Evolutionary conservation across 2,797 vertebrate genomes (phyloP), one percentile per base, ranked within the genome.

Genomic region (Artibeus jamaicensis): DNA sequence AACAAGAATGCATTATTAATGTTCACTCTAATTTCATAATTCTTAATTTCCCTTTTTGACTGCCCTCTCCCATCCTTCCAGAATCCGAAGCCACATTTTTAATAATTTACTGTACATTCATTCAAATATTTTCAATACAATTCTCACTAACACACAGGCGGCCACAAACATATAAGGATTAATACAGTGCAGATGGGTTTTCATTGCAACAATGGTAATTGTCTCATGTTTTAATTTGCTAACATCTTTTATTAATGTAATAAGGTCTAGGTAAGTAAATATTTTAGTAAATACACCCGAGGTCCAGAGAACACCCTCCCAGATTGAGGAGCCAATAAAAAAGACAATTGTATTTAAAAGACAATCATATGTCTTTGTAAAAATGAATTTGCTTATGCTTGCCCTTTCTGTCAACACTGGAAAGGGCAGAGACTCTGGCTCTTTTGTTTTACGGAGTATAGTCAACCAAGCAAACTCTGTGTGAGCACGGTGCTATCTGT

Each of bases 371-470:
- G 5, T 53, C 53, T 55, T 53, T 55, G 8, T 22, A 55, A 55
- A n/a, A n/a, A 89, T 86, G n/a, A 68, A 83, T 78, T 65, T 91
- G 16, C 9, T 55, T 86, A 86, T 16, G 44, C 73, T 70, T 76
- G 73, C 32, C 79, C 85, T 74, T 95, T 82, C 73, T 88, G 78
- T 46, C 42, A 94, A 44, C 22, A 74, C 12, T 59, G 67, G 32
- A 9, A 55, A 0, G 53, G 57, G 22, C n/a, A 73, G 46, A 79
- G 22, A 39, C 8, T 81, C 46, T 91, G 50, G 10, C 6, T 95
- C 89, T 88, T 68, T 68, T n/a, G 53, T 90, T 95, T 95, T 73
- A 37, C 76, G 71, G 87, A 50, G 46, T 59, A 86, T 12, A 68
- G 57, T 78, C 68, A 91, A 46, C 37, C 44, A 24, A 94, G 34